These are phyloP conservation scores for Chionomys nivalis DNA, from an alignment of 2,113 vertebrate genomes.

Conservation along the genomic window DNA sequence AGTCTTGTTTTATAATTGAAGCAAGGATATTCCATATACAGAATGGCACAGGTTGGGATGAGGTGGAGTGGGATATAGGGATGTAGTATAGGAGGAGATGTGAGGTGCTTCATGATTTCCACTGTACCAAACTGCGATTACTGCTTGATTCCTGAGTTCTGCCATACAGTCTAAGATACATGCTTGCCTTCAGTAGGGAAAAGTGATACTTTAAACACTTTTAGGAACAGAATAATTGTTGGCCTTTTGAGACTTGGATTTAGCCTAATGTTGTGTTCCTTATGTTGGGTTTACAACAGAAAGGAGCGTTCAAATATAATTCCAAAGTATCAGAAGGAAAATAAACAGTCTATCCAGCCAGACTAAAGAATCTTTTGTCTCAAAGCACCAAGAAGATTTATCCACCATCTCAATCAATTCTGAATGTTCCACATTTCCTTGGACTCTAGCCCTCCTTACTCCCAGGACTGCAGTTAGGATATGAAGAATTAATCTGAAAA, in stretches of 20 bases:
- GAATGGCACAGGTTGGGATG: background rate
- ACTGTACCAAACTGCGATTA: background rate
- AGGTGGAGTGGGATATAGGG: background rate
- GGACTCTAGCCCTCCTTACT: background rate
- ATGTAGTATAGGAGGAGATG: background rate
- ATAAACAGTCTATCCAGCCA: background rate
- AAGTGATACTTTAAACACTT: conserved; percentile 40
- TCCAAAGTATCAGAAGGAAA: conserved; percentile 12
- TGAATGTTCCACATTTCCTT: background rate
- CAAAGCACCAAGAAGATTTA: background rate
- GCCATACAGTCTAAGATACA: background rate
- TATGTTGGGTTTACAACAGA: background rate
- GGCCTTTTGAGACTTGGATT: background rate
- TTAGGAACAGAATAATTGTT: conserved; percentile 41
- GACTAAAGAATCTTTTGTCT: conserved; percentile 12
- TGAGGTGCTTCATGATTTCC: background rate
- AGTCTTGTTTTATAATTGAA: conserved; percentile 6
- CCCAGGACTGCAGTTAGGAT: background rate
- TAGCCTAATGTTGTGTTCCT: conserved; percentile 36
- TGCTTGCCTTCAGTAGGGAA: conserved; percentile 39
- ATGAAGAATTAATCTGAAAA: conserved; percentile 10
- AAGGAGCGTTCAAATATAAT: conserved; percentile 42
- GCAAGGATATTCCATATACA: background rate
- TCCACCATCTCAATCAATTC: conserved; percentile 5
- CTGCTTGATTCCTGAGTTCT: background rate